phyloP scores from a whole-genome alignment of 2,888 invertebrate genomes.

The Erynnis tages region DNA sequence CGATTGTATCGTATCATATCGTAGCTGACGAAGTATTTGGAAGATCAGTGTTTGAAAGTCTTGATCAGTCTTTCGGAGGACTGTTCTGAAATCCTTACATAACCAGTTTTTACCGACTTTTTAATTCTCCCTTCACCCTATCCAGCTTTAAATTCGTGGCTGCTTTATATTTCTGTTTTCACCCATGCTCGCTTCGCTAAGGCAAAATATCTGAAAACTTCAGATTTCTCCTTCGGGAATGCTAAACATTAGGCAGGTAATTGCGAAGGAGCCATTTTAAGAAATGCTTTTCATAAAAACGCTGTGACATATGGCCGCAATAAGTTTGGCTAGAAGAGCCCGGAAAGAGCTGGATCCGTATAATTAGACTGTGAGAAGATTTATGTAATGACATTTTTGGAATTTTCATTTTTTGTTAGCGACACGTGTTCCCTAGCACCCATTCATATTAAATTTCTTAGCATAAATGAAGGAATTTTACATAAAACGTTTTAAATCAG shows the following conservation, averaged over 20 bases:
- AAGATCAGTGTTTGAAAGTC: too few relatives aligned
- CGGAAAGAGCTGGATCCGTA: slow-evolving; percentile 64
- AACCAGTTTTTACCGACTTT: too few relatives aligned
- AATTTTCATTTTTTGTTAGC: slow-evolving; percentile 70
- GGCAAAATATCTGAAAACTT: too few relatives aligned
- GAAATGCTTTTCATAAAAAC: slow-evolving; percentile 68
- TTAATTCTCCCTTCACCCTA: too few relatives aligned
- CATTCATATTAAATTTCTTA: slow-evolving; percentile 11
- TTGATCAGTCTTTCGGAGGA: too few relatives aligned
- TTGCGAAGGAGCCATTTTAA: slow-evolving; percentile 43
- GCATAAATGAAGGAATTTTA: neutral
- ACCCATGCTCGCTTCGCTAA: too few relatives aligned
- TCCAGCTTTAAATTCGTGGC: too few relatives aligned
- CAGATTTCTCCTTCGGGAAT: slow-evolving; percentile 6
- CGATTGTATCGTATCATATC: too few relatives aligned
- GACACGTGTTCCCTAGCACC: slow-evolving; percentile 46
- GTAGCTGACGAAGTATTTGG: too few relatives aligned
- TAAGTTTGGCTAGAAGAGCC: slow-evolving; percentile 64
- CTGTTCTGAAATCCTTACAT: too few relatives aligned
- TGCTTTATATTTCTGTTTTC: neutral
- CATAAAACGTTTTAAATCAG: too few relatives aligned
- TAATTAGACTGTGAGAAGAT: slow-evolving; percentile 76
- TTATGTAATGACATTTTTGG: slow-evolving; percentile 69
- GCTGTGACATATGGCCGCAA: slow-evolving; percentile 72
- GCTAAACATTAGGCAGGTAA: slow-evolving; percentile 45